Evolutionary conservation across 2,113 vertebrate genomes (phyloP).

Genomic region (Otus sunia): DNA sequence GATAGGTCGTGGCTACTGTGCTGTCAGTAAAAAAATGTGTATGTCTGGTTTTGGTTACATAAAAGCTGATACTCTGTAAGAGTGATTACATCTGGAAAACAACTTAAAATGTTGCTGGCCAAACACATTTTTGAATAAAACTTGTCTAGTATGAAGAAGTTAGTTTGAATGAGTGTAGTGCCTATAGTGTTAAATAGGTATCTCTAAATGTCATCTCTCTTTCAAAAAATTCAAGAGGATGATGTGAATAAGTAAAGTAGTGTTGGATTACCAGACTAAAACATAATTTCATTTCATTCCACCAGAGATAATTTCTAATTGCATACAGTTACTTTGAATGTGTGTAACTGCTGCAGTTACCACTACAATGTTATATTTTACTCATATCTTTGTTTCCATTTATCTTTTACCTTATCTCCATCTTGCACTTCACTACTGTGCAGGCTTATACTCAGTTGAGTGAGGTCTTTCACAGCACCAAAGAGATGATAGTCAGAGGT

Average conservation of each 20-base stretch:
- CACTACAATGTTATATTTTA: background rate
- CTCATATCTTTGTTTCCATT: background rate
- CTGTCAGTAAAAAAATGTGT: background rate
- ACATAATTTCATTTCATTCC: background rate
- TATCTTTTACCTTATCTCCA: background rate
- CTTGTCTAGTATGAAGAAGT: slow-evolving; percentile 17
- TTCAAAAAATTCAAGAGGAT: background rate
- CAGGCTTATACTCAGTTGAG: background rate
- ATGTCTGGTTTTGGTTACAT: background rate
- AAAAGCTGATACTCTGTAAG: background rate
- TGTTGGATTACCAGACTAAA: background rate
- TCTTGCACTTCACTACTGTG: background rate
- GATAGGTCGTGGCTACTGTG: background rate
- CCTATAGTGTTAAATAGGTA: background rate
- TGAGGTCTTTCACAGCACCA: background rate
- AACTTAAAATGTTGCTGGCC: background rate
- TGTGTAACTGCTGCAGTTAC: background rate
- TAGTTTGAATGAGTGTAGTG: background rate
- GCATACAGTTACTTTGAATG: background rate
- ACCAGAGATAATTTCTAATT: background rate
- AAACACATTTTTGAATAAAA: background rate
- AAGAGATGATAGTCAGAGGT: background rate
- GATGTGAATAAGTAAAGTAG: background rate
- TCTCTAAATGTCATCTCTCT: background rate
- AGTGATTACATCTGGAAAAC: background rate